Evolutionary conservation across 30 jellyfish, hydroid and myxozoan species (phyloP), one percentile per base, ranked within the genome.

Genomic region (Aurelia aurita): DNA sequence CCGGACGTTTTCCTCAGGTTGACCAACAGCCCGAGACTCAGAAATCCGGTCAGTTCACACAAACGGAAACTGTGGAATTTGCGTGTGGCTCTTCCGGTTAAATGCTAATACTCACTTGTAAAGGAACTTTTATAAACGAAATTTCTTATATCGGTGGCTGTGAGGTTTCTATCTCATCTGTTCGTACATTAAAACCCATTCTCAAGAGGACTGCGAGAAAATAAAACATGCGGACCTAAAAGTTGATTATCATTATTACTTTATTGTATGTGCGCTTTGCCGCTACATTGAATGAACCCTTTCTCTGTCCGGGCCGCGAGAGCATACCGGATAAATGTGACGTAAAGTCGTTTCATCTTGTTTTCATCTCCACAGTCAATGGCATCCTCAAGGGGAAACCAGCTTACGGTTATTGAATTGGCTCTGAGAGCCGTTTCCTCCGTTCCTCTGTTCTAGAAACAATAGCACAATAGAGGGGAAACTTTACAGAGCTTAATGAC

Each of bases 1-100:
- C 67, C 95, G 87, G 87, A 86, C 95, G 82, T 59, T 59, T 45
- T 73, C 85, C 60, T 66, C 45, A 59, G 65, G 26, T 74, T 87
- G 97, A 86, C 84, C 97, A 88, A 69, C 70, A 76, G 92, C 89
- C 97, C 97, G 97, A 66, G 85, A 88, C 97, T 88, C 82, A 74
- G 87, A 86, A 86, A 86, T 86, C 97, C 97, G 91, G 97, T 88
- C 86, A 44, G 74, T 88, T 72, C 97, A 77, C 90, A 46, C 88
- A 79, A 62, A 88, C 90, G 97, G 97, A 88, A 88, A 88, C 97
- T 35, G 82, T 27, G 97, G 97, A 88, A 88, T 88, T 71, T 79
- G 92, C 91, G 88, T 88, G 88, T 49, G 83, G 91, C 88, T 75
- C 92, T 88, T 88, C 97, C 97, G 97, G 97, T 86, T 61, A 46